phyloP scores from a whole-genome alignment of 2,888 invertebrate species.

The Scrobipalpa atriplicella region DNA sequence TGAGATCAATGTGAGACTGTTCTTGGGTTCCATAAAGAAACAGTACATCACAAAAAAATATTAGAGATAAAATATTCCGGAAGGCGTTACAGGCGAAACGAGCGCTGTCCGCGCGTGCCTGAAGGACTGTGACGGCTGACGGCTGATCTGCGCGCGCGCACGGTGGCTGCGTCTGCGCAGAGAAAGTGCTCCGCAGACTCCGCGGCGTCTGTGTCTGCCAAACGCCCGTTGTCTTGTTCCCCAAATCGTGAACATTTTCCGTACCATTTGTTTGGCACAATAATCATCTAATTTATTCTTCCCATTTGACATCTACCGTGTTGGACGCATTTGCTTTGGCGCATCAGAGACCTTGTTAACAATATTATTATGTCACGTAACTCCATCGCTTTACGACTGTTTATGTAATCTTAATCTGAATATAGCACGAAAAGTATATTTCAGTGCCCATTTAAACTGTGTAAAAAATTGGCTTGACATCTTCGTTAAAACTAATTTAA shows the following conservation, averaged over 20 bases:
- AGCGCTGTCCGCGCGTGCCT: slow-evolving; percentile 63
- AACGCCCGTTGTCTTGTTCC: slow-evolving; percentile 75
- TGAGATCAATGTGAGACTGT: neutral
- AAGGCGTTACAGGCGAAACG: slow-evolving; percentile 44
- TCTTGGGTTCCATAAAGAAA: slow-evolving; percentile 8
- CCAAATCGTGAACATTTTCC: slow-evolving; percentile 73
- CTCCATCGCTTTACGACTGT: slow-evolving; percentile 11
- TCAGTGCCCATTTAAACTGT: neutral
- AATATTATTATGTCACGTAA: slow-evolving; percentile 9
- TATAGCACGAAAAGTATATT: neutral
- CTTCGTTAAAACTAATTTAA: neutral
- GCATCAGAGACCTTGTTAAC: neutral
- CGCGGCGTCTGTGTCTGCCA: slow-evolving; percentile 71
- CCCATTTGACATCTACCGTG: slow-evolving; percentile 9
- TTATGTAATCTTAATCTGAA: slow-evolving; percentile 5
- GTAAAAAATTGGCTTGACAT: neutral
- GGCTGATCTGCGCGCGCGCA: slow-evolving; percentile 37
- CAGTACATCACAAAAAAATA: neutral
- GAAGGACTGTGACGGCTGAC: slow-evolving; percentile 51
- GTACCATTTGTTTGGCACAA: slow-evolving; percentile 61
- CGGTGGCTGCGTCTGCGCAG: slow-evolving; percentile 61
- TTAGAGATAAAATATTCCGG: neutral
- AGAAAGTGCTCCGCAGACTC: slow-evolving; percentile 80
- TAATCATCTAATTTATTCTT: slow-evolving; percentile 44
- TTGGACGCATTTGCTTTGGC: slow-evolving; percentile 13